Conservation (phyloP, 2,888 invertebrate species). For the Strigamia transsilvanica region DNA sequence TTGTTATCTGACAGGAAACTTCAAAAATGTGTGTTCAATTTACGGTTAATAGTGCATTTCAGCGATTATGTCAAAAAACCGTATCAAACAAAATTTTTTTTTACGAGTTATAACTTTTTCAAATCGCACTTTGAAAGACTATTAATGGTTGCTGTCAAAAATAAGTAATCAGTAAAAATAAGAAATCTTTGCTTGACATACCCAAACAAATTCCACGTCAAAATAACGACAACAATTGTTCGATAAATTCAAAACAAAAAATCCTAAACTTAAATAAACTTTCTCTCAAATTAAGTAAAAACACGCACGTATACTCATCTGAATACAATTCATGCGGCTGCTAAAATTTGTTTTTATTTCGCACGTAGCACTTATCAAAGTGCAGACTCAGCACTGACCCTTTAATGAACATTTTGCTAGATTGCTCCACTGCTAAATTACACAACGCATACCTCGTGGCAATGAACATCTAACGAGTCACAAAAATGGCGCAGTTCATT, state of each 20-base stretch:
- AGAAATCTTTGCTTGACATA: no score
- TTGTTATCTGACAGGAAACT: background rate
- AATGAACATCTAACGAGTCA: conserved; percentile 47
- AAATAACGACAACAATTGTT: background rate
- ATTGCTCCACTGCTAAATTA: conserved; percentile 28
- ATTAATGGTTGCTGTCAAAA: background rate
- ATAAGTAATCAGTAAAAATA: background rate
- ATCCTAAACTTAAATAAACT: background rate
- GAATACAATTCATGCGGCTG: background rate
- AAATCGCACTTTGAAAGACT: background rate
- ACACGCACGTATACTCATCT: background rate
- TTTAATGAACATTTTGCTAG: conserved; percentile 47
- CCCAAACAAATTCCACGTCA: background rate
- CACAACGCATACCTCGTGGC: background rate
- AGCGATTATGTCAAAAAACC: background rate
- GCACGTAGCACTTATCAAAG: background rate
- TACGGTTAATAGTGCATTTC: conserved; percentile 6
- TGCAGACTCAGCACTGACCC: conserved; percentile 28
- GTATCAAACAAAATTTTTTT: conserved; percentile 5
- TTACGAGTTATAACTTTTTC: background rate
- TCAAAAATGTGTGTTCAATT: conserved; percentile 20
- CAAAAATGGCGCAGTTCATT: conserved; percentile 6
- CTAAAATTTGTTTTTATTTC: conserved; percentile 34
- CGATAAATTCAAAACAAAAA: background rate
- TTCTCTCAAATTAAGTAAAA: background rate